Base-by-base conservation (phyloP, 2,113 vertebrate species). In the Micromys minutus region DNA sequence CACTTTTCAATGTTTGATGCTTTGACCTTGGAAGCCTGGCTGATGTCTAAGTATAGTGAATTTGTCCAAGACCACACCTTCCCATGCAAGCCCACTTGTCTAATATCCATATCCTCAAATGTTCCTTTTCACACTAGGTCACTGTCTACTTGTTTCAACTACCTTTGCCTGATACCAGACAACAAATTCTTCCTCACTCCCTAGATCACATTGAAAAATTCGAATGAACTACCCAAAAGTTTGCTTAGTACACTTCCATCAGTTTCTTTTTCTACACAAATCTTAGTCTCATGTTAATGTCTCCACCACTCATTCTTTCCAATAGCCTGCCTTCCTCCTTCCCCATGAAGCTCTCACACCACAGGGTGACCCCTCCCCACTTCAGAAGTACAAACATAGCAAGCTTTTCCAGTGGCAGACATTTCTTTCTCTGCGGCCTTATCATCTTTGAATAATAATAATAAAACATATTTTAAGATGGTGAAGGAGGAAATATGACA, bases 171-270 rank as follows among this genome's bases (percentile, higher is more conserved):
- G 39, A 3, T 3, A 69, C 8, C 19, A 45, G 74, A 74, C 10
- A 81, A 1, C 5, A 5, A 11, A 17, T 24, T 13, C 50, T 1
- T 19, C 1, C 2, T 0, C 11, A 10, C 65, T 7, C 39, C 2
- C 67, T 1, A 36, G 67, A 67, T 57, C 21, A 26, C 3, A 7
- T 15, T 31, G 12, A 65, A 26, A 11, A 57, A 9, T 36, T 55
- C 42, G 57, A 42, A 71, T 1, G 0, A 92, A 34, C n/a, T 21
- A 21, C 21, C 3, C 5, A 16, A 42, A 65, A 42, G 3, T 2
- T 15, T 61, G 24, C 36, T 77, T 21, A 4, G 52, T n/a, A 24
- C 69, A 17, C 4, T 57, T 77, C 6, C 1, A 9, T 15, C 0
- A 36, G 13, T 39, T 19, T 85, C n/a, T 22, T 29, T 87, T 22